Base-by-base conservation (phyloP, 2,797 vertebrate species). In the Otus scops region DNA sequence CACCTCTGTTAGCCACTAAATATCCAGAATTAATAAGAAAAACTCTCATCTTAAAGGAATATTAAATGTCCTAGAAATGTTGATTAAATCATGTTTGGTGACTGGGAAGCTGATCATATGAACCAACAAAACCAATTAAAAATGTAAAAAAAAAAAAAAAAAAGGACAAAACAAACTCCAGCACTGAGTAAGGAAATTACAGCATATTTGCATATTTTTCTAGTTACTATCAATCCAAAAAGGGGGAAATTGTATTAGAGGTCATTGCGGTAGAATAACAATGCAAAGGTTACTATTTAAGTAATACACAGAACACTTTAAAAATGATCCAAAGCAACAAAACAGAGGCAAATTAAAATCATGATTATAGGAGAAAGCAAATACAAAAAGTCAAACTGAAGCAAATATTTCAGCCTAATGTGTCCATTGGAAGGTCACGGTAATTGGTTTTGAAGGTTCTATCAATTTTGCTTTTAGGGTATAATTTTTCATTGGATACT, bases 171-270 rank as follows among this genome's bases (percentile, higher is more conserved):
- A 7, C 9, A 73, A 88, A 47, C 7, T 4, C 8, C 21, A 70
- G 12, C 3, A 4, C 0, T 50, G 20, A 81, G 10, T 79, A 76
- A 82, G 88, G 30, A 41, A 2, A 76, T 59, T 45, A 38, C 21
- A 89, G 5, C 3, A 34, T 57, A 94, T 94, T 94, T 92, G 59
- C 93, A 88, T 96, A 88, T 92, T 91, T 96, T 93, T 73, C 23
- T 43, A 75, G 28, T 90, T 92, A 84, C 45, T 93, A 88, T 90
- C 23, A 88, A 90, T 94, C 64, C 36, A 79, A 88, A 88, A n/a
- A 1, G 5, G 13, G 27, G 6, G 12, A 81, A 92, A 95, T 48
- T 87, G 45, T 69, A 39, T 70, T 82, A 74, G 60, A 96, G 70
- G 90, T 94, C 93, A 95, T 6, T 26, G 47, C 60, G 60, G 39